A percentile compares a stretch with the other conserved stretches of the same genome.
These are phyloP conservation scores for Cremastinae sp. DNA, from an alignment of 2,888 invertebrate species.

Conservation along the genomic window DNA sequence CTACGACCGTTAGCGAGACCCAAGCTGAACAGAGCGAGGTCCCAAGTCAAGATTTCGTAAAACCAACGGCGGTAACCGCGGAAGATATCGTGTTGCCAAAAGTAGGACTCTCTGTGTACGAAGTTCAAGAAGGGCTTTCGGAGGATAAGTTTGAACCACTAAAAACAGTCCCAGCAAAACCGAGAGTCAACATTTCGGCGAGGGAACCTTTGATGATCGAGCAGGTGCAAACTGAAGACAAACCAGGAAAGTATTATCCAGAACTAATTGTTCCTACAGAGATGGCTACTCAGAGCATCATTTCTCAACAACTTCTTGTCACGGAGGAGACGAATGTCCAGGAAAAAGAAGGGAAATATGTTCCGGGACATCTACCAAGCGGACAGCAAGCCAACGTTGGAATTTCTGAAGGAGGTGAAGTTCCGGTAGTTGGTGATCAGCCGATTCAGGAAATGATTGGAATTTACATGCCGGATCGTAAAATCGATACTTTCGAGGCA, in stretches of 20 bases:
- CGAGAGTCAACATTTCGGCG: conserved; percentile 84
- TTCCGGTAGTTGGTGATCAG: conserved; percentile 82
- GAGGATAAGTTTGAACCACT: conserved; percentile 82
- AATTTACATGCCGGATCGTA: conserved; percentile 78
- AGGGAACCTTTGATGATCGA: conserved; percentile 85
- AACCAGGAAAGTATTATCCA: conserved; percentile 89
- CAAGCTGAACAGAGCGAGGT: conserved; percentile 84
- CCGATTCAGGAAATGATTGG: conserved; percentile 86
- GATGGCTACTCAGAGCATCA: conserved; percentile 85
- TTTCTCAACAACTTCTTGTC: conserved; percentile 85
- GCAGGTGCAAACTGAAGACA: conserved; percentile 86
- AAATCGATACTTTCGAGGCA: conserved; percentile 71
- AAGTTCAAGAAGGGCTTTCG: conserved; percentile 84
- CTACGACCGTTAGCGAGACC: conserved; percentile 85
- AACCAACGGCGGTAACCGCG: conserved; percentile 82
- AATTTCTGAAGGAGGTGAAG: conserved; percentile 83
- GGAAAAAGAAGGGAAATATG: conserved; percentile 86
- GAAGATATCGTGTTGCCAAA: conserved; percentile 83
- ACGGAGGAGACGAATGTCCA: conserved; percentile 85
- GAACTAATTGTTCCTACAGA: conserved; percentile 90
- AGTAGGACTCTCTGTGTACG: conserved; percentile 84
- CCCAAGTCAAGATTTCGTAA: conserved; percentile 80
- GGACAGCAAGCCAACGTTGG: conserved; percentile 83
- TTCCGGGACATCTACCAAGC: conserved; percentile 83
- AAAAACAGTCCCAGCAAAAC: conserved; percentile 81